Percentiles rank a stretch among this genome's conserved stretches.
Conservation (phyloP, 2,113 vertebrate genomes). For the Corythaeola cristata region DNA sequence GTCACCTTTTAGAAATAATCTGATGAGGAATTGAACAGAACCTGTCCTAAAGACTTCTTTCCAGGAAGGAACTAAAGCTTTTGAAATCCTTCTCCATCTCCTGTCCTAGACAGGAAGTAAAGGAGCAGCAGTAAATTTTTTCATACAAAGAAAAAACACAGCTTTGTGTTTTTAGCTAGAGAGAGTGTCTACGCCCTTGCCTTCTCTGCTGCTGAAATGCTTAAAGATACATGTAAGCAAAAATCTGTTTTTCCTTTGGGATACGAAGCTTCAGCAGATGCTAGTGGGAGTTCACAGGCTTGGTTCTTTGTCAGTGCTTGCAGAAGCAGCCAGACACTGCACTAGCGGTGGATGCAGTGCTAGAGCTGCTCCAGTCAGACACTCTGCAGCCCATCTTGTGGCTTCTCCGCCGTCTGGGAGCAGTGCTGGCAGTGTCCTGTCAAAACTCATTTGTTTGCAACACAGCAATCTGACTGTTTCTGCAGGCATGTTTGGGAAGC, state of each 20-base stretch:
- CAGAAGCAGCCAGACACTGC: neutral
- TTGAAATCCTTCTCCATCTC: neutral
- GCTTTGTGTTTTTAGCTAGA: neutral
- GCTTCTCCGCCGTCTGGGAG: neutral
- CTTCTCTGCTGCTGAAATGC: slow-evolving; percentile 15
- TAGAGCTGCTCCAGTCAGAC: neutral
- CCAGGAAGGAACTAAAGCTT: neutral
- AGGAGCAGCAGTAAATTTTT: neutral
- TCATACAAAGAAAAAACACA: neutral
- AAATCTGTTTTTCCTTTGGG: slow-evolving; percentile 23
- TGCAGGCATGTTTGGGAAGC: slow-evolving; percentile 1
- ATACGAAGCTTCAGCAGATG: slow-evolving; percentile 30
- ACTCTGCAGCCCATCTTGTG: neutral
- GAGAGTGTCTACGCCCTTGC: neutral
- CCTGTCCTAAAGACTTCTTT: neutral
- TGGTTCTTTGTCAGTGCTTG: neutral
- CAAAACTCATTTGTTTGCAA: slow-evolving; percentile 15
- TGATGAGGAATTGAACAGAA: neutral
- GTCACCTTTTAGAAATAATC: neutral
- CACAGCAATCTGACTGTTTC: neutral
- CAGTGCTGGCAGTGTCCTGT: neutral
- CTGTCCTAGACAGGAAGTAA: neutral
- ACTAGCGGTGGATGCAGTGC: neutral
- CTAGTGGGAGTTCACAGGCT: slow-evolving; percentile 39
- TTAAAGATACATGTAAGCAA: neutral